Conservation (phyloP, 2,888 invertebrate species). For the Lithophane socia region DNA sequence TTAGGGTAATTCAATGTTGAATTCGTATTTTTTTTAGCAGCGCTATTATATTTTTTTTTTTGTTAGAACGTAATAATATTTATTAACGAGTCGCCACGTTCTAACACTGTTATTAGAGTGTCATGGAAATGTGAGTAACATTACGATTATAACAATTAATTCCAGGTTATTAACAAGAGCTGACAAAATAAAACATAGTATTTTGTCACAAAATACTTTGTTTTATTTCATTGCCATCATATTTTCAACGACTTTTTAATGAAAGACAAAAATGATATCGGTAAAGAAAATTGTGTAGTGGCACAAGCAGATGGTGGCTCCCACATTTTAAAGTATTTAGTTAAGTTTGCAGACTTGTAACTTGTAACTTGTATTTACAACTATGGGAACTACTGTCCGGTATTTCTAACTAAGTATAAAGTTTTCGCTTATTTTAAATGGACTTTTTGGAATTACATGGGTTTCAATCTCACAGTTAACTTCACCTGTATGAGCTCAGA, state of each 20-base stretch:
- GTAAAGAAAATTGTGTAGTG: slow-evolving; percentile 12
- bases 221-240: not conserved
- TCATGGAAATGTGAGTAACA: not conserved
- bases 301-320: slow-evolving; percentile 21
- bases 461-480: not conserved
- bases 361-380: not conserved
- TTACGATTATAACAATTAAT: slow-evolving; percentile 1
- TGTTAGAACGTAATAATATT: not conserved
- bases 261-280: not conserved
- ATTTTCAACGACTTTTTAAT: not conserved
- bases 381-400: not conserved
- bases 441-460: not conserved
- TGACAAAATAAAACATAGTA: not conserved
- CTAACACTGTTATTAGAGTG: slow-evolving; percentile 16
- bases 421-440: not conserved
- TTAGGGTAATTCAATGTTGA: not conserved
- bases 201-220: not conserved
- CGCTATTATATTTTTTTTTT: too few relatives aligned
- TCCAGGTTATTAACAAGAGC: not conserved
- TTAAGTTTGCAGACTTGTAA: too few relatives aligned
- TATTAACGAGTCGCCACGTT: not conserved
- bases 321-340: slow-evolving; percentile 9
- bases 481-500: not conserved
- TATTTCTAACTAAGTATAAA: not conserved
- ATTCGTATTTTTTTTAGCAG: too few relatives aligned